Conservation (phyloP, 2,797 vertebrate species). For the Luscinia megarhynchos region DNA sequence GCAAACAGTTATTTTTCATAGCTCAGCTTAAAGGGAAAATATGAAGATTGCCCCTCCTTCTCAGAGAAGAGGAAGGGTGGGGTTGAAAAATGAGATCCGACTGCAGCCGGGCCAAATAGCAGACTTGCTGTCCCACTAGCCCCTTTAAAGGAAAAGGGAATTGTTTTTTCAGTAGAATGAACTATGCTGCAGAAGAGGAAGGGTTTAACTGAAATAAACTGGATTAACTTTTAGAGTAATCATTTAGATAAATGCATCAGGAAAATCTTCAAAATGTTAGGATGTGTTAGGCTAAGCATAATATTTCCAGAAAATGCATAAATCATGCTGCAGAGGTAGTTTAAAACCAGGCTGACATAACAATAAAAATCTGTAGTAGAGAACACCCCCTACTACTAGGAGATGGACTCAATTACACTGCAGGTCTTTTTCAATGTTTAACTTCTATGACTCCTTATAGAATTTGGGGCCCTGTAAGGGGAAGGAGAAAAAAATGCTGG, state of each 20-base stretch:
- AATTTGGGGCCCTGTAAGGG: background rate
- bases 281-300: background rate
- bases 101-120: conserved; percentile 67
- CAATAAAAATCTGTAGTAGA: conserved; percentile 9
- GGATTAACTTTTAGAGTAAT: background rate
- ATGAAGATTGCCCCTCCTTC: conserved; percentile 64
- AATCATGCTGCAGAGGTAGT: background rate
- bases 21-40: conserved; percentile 70
- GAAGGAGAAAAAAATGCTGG: background rate
- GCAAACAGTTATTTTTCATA: conserved; percentile 74
- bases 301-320: background rate
- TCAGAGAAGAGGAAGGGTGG: conserved; percentile 37
- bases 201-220: conserved; percentile 16
- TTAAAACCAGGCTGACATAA: conserved; percentile 2
- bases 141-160: conserved; percentile 63
- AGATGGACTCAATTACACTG: conserved; percentile 26
- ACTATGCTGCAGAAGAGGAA: conserved; percentile 2
- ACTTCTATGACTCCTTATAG: background rate
- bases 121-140: conserved; percentile 46
- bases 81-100: conserved; percentile 66
- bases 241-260: background rate
- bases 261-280: background rate
- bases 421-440: conserved; percentile 34
- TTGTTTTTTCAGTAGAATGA: conserved; percentile 66
- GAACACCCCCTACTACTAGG: background rate